phyloP scores from a whole-genome alignment of 1,140 invertebrate genomes.

The Eumeta japonica region DNA sequence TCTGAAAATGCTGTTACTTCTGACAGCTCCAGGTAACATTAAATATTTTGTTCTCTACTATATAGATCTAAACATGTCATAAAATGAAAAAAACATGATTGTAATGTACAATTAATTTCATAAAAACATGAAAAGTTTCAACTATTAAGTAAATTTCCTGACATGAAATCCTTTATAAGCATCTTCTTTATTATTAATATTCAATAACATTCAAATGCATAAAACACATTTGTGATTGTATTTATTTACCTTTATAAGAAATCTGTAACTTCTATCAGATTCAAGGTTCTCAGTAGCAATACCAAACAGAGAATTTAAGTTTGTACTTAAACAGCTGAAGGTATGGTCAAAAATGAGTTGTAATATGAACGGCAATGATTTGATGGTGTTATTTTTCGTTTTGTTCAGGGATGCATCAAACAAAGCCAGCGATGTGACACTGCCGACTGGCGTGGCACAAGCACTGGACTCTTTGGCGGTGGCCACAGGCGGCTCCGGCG shows the following conservation, averaged over 20 bases:
- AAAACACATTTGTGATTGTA: too few relatives aligned
- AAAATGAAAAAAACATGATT: too few relatives aligned
- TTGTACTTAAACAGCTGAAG: neutral
- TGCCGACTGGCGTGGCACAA: conserved; percentile 21
- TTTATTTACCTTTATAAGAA: too few relatives aligned
- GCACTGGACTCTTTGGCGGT: conserved; percentile 27
- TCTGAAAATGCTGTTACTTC: conserved; percentile 47
- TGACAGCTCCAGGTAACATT: conserved; percentile 51
- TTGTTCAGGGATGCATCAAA: conserved; percentile 28
- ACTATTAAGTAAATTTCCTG: too few relatives aligned
- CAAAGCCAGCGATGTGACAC: conserved; percentile 31
- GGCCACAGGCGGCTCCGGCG: neutral
- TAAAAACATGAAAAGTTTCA: too few relatives aligned
- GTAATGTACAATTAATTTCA: too few relatives aligned
- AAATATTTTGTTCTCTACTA: conserved; percentile 3
- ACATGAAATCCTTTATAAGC: too few relatives aligned
- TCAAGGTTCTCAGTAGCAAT: neutral
- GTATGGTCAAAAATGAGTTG: neutral
- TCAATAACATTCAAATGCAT: neutral
- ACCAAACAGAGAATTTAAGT: neutral
- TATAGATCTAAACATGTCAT: too few relatives aligned
- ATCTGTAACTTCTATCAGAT: conserved; percentile 4
- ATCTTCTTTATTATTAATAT: too few relatives aligned
- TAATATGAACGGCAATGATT: too few relatives aligned
- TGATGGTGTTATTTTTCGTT: neutral